Conservation (phyloP, 2,797 vertebrate genomes). For the Anguilla anguilla region DNA sequence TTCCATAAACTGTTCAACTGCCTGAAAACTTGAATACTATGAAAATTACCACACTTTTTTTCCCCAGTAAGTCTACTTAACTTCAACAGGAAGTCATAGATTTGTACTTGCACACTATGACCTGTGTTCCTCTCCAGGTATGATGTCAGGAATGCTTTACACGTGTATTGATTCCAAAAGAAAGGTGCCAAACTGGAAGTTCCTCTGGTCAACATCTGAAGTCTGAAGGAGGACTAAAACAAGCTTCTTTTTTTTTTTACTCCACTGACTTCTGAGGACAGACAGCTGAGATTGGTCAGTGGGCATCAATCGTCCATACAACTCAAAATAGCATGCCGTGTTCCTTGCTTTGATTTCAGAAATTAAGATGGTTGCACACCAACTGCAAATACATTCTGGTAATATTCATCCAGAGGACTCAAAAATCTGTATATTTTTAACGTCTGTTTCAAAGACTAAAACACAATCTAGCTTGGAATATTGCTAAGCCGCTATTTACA, state of each 20-base stretch:
- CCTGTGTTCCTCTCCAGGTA: slow-evolving; percentile 7
- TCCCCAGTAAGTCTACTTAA: not conserved
- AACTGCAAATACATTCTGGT: slow-evolving; percentile 44
- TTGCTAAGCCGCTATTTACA: slow-evolving; percentile 76
- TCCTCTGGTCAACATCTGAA: slow-evolving; percentile 1
- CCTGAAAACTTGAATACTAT: slow-evolving; percentile 4
- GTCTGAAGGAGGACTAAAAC: slow-evolving; percentile 4
- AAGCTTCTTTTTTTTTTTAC: not conserved
- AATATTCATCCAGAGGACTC: slow-evolving; percentile 49
- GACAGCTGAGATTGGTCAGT: slow-evolving; percentile 39
- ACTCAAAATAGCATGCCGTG: slow-evolving; percentile 43
- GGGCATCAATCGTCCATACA: slow-evolving; percentile 46
- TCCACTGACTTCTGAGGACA: slow-evolving; percentile 41
- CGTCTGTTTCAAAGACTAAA: slow-evolving; percentile 61
- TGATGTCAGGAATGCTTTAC: not conserved
- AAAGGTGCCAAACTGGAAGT: not conserved
- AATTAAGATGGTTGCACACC: slow-evolving; percentile 38
- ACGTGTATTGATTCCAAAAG: not conserved
- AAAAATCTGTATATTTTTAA: slow-evolving; percentile 45
- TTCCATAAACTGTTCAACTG: not conserved
- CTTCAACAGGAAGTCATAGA: not conserved
- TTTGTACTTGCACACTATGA: slow-evolving; percentile 21
- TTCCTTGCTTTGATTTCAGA: slow-evolving; percentile 51
- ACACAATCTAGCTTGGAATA: slow-evolving; percentile 70
- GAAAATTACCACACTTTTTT: not conserved